Conservation (phyloP, 2,113 vertebrate species). For the Herpailurus yagouaroundi region DNA sequence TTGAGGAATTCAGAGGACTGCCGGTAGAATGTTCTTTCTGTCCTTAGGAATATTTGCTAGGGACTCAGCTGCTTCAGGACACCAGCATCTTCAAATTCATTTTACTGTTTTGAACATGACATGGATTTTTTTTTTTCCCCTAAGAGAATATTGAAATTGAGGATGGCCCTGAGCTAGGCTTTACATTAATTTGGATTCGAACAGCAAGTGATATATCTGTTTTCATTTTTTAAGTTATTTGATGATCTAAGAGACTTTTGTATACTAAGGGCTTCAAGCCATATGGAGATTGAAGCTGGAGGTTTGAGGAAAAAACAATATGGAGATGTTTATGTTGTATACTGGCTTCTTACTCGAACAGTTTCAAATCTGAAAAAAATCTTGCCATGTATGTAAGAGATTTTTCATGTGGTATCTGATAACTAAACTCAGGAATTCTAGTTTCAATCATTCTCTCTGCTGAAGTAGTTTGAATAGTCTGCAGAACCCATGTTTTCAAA, state of each 20-base stretch:
- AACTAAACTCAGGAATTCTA: neutral
- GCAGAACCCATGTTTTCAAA: neutral
- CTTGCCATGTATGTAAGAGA: neutral
- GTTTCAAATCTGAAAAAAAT: neutral
- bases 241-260: neutral
- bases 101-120: neutral
- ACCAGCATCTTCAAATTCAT: neutral
- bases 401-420: neutral
- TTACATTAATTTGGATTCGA: slow-evolving; percentile 44
- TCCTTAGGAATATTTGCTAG: neutral
- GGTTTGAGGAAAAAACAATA: neutral
- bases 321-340: neutral
- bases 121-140: neutral
- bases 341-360: neutral
- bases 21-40: slow-evolving; percentile 6
- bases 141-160: slow-evolving; percentile 24
- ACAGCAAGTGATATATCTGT: neutral
- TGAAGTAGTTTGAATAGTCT: neutral
- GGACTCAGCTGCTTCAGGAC: neutral
- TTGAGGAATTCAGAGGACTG: neutral
- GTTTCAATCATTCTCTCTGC: neutral
- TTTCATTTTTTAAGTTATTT: neutral
- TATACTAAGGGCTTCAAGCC: neutral
- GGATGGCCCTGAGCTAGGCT: slow-evolving; percentile 35
- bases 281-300: neutral